Percentiles rank a stretch among this genome's conserved stretches.
These are phyloP conservation scores for Nesoenas mayeri DNA, from an alignment of 2,113 vertebrate species.

Conservation along the genomic window DNA sequence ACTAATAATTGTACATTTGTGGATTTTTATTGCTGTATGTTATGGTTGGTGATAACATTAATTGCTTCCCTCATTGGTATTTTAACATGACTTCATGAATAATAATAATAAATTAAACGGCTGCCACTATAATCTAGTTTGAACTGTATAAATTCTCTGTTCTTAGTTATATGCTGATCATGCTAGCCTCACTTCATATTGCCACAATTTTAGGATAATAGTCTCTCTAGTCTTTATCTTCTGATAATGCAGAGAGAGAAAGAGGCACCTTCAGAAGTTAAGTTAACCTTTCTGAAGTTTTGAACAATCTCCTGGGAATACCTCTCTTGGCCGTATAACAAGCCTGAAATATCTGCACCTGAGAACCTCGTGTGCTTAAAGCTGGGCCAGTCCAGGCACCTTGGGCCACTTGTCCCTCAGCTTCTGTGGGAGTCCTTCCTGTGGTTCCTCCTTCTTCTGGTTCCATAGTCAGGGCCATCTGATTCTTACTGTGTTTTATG, in stretches of 20 bases:
- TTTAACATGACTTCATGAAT: background rate
- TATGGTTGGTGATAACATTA: background rate
- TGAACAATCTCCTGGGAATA: background rate
- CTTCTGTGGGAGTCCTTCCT: background rate
- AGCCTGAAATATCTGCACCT: background rate
- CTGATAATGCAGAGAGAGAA: background rate
- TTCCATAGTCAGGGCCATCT: background rate
- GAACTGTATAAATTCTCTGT: background rate
- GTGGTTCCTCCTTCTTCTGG: rapidly evolving
- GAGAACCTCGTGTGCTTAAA: background rate
- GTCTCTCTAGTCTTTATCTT: background rate
- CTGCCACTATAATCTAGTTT: background rate
- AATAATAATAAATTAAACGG: background rate
- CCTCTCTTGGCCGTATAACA: background rate
- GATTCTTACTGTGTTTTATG: background rate
- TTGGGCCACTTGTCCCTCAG: background rate
- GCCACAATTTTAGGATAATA: background rate
- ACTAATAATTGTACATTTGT: background rate
- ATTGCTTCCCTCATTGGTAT: background rate
- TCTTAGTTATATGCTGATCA: background rate
- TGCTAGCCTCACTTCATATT: background rate
- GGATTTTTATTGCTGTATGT: background rate
- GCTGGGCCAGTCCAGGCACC: background rate
- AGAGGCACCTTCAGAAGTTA: background rate
- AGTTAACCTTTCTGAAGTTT: background rate